These are phyloP conservation scores for Molossus molossus DNA, from an alignment of 2,797 vertebrate genomes.

Conservation along the genomic window DNA sequence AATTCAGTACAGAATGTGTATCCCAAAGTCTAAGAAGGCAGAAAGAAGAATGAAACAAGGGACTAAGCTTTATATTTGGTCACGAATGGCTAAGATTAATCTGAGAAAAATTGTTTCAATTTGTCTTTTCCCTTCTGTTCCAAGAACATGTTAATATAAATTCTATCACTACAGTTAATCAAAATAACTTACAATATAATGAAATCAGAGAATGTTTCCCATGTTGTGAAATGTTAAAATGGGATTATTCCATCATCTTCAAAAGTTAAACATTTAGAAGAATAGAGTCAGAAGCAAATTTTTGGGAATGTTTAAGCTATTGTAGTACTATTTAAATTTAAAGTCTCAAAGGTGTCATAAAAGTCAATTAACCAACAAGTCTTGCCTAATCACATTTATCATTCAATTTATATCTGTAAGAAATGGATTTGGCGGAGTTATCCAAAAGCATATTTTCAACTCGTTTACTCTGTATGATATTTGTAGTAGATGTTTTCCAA, in stretches of 20 bases:
- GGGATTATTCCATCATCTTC: neutral
- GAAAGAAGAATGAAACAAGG: neutral
- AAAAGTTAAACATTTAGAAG: neutral
- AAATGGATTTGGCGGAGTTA: constrained; percentile 55
- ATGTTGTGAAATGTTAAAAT: neutral
- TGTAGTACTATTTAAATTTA: constrained; percentile 25
- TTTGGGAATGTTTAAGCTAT: neutral
- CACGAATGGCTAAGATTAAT: neutral
- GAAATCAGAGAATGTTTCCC: constrained; percentile 1
- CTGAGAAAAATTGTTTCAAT: neutral
- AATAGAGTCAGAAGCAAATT: neutral
- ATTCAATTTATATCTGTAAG: constrained; percentile 34
- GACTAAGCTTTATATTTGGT: neutral
- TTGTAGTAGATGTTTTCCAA: constrained; percentile 19
- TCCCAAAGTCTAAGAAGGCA: neutral
- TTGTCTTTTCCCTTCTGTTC: neutral
- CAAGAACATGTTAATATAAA: neutral
- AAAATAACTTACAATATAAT: constrained; percentile 16
- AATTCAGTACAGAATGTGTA: neutral
- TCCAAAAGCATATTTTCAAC: constrained; percentile 21
- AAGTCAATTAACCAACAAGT: neutral
- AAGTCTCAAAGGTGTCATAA: constrained; percentile 3
- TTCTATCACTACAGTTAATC: neutral
- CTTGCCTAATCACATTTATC: constrained; percentile 19
- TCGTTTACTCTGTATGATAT: neutral